Conservation (phyloP, 2,888 invertebrate genomes). For the Pyrrhosoma nymphula region DNA sequence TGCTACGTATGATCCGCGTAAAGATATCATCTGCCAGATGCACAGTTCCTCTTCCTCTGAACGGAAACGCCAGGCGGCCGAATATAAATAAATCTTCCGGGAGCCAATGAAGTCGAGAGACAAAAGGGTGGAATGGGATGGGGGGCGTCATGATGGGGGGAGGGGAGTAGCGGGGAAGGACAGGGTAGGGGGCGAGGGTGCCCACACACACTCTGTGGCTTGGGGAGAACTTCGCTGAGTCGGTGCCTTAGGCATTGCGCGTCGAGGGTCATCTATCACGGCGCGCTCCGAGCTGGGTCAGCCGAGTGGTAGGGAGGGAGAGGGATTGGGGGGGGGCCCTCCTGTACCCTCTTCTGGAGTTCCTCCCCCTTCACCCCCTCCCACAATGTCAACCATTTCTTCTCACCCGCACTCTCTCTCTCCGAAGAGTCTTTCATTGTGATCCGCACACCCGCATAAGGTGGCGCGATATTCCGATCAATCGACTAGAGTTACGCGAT, state of each 20-base stretch:
- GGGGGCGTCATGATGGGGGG: not conserved
- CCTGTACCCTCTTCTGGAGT: not conserved
- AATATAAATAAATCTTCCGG: not conserved
- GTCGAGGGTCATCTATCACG: conserved; percentile 5
- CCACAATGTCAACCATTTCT: not conserved
- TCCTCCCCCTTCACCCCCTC: not conserved
- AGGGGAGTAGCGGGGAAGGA: not conserved
- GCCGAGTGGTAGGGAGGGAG: not conserved
- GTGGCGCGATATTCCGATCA: too few species aligned
- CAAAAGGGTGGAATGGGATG: not conserved
- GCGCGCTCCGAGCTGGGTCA: not conserved
- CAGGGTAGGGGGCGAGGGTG: too few species aligned
- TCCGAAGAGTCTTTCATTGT: not conserved
- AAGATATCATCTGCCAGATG: too few species aligned
- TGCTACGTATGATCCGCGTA: too few species aligned
- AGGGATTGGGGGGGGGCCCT: not conserved
- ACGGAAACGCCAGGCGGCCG: not conserved
- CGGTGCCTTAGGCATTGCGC: not conserved
- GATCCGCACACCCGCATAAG: not conserved
- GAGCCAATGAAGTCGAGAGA: not conserved
- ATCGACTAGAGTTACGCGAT: too few species aligned
- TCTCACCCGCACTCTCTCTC: not conserved
- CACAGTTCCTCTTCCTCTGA: too few species aligned
- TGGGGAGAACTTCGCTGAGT: not conserved
- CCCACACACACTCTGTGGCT: not conserved